Evolutionary conservation across 2,888 invertebrate species (phyloP).

Genomic region (Phortica magna): DNA sequence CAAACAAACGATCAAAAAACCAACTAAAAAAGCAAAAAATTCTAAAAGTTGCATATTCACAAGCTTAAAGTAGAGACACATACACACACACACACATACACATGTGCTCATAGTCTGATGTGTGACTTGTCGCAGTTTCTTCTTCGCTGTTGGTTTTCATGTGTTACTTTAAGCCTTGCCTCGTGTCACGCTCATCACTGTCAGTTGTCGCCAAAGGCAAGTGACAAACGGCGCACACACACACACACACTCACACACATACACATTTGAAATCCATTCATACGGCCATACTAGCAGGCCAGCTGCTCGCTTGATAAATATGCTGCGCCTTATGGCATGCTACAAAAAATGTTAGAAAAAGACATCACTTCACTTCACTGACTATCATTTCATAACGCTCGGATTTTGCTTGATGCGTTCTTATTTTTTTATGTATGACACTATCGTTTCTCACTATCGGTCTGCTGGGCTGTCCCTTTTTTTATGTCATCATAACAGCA

Average conservation of each 20-base stretch:
- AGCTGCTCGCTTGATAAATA: background rate
- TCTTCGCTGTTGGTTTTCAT: background rate
- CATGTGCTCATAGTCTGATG: background rate
- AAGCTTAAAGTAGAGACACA: background rate
- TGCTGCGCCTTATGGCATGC: constrained; percentile 19
- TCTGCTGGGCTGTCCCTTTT: background rate
- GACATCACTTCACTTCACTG: background rate
- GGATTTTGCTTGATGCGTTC: background rate
- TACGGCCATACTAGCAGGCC: background rate
- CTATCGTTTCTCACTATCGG: background rate
- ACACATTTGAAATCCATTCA: background rate
- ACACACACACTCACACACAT: constrained; percentile 2
- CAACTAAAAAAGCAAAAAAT: background rate
- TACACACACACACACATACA: background rate
- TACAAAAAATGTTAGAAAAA: background rate
- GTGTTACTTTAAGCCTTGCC: background rate
- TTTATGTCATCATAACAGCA: background rate
- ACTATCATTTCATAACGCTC: background rate
- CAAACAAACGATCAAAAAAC: background rate
- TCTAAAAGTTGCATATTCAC: constrained; percentile 21
- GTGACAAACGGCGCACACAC: constrained; percentile 6
- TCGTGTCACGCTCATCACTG: constrained; percentile 19
- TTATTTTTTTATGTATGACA: constrained; percentile 7
- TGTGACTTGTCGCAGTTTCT: constrained; percentile 2
- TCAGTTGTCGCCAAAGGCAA: constrained; percentile 26